These are phyloP conservation scores for Formica selysi DNA, from an alignment of 1,140 invertebrate genomes.

Conservation along the genomic window DNA sequence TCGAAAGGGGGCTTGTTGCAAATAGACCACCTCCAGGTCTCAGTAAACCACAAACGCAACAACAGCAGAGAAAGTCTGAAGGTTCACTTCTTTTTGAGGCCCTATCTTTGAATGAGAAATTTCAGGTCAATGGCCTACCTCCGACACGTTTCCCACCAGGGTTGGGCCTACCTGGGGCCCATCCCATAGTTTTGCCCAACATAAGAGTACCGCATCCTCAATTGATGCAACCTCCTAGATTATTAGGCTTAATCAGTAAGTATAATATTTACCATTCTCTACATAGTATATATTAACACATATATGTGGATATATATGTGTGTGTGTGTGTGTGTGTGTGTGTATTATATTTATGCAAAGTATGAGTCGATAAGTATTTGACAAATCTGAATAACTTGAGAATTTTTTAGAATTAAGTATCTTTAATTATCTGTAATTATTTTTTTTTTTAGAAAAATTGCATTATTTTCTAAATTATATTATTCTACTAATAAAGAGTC, in stretches of 20 bases:
- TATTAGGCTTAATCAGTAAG: constrained; percentile 78
- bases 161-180: constrained; percentile 74
- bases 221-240: constrained; percentile 82
- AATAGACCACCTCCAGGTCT: constrained; percentile 83
- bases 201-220: constrained; percentile 81
- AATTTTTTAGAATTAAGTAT: constrained; percentile 35
- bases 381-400: neutral
- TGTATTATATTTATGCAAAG: neutral
- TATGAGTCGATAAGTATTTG: neutral
- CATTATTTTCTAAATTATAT: constrained; percentile 5
- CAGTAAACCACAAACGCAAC: constrained; percentile 81
- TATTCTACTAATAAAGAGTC: neutral
- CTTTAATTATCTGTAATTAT: neutral
- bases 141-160: constrained; percentile 84
- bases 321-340: neutral
- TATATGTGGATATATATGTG: neutral
- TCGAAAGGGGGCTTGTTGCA: constrained; percentile 86
- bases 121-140: constrained; percentile 80
- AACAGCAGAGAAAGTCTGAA: constrained; percentile 77
- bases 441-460: too few species aligned
- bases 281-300: neutral
- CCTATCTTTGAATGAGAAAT: constrained; percentile 73
- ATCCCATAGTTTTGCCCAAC: constrained; percentile 79
- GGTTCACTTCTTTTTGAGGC: constrained; percentile 78
- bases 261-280: constrained; percentile 44